Evolutionary conservation across 1,140 invertebrate species (phyloP).

Genomic region (Caenorhabditis latens): DNA sequence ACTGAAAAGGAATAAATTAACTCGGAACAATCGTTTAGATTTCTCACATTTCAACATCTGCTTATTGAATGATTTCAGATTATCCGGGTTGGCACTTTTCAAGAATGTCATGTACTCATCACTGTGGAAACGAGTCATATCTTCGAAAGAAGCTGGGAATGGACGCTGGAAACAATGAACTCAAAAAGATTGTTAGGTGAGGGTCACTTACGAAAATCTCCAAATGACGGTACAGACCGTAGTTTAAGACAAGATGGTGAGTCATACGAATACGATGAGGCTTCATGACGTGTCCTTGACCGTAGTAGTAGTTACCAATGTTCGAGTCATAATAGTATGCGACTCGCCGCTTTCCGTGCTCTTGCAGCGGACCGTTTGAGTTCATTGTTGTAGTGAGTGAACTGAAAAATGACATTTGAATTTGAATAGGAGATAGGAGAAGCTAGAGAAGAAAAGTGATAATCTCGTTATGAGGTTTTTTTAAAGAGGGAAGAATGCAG

Average conservation of each 20-base stretch:
- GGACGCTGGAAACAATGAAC: conserved; percentile 83
- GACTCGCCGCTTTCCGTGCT: conserved; percentile 90
- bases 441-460: no score
- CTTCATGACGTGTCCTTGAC: conserved; percentile 99
- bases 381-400: conserved; percentile 43
- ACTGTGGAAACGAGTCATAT: conserved; percentile 99
- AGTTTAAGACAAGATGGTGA: conserved; percentile 97
- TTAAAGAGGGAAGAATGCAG: no score
- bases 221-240: conserved; percentile 99
- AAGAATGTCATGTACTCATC: conserved; percentile 99
- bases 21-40: neutral
- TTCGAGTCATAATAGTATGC: conserved; percentile 99
- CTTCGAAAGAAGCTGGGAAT: conserved; percentile 98
- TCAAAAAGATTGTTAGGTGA: conserved; percentile 11
- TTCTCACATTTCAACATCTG: conserved; percentile 97
- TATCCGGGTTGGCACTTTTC: conserved; percentile 95
- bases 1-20: conserved; percentile 85
- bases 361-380: conserved; percentile 80
- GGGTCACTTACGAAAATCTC: conserved; percentile 93
- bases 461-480: no score
- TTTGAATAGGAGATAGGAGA: neutral
- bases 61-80: conserved; percentile 99
- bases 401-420: neutral
- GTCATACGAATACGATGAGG: conserved; percentile 99
- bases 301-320: conserved; percentile 99